Percentiles rank a stretch among this genome's conserved stretches.
These are phyloP conservation scores for Venustoraphidia nigricollis DNA, from an alignment of 2,888 invertebrate species.

Conservation along the genomic window DNA sequence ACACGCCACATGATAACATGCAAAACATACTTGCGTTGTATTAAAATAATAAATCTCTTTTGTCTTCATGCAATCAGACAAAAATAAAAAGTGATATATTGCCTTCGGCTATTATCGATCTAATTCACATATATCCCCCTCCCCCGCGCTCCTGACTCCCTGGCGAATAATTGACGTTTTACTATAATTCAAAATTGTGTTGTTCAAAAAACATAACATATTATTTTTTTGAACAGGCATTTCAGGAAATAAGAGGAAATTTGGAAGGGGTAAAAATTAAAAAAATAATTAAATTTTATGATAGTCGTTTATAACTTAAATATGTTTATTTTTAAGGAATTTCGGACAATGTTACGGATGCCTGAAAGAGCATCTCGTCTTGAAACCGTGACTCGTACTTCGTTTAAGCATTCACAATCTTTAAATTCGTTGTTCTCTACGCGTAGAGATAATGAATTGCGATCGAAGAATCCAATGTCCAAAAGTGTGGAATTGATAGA, in stretches of 20 bases:
- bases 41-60: too few relatives aligned
- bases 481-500: conserved; percentile 24
- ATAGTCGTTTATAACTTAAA: conserved; percentile 6
- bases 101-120: too few relatives aligned
- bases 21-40: too few relatives aligned
- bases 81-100: too few relatives aligned
- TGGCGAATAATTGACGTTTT: too few relatives aligned
- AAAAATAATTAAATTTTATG: conserved; percentile 4
- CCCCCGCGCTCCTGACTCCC: too few relatives aligned
- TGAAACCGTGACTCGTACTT: conserved; percentile 13
- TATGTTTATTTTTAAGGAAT: conserved; percentile 34
- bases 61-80: too few relatives aligned
- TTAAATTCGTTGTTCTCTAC: conserved; percentile 23
- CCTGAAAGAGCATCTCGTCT: conserved; percentile 30
- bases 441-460: conserved; percentile 17
- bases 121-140: too few relatives aligned
- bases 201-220: not conserved
- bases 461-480: conserved; percentile 10
- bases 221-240: conserved; percentile 26
- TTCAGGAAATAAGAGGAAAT: conserved; percentile 32
- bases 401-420: conserved; percentile 20
- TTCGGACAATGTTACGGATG: conserved; percentile 41
- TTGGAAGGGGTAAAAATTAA: conserved; percentile 30
- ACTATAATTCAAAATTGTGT: too few relatives aligned
- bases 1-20: too few relatives aligned